Percentiles rank a stretch among this genome's conserved stretches.
Conservation (phyloP, 2,888 invertebrate genomes). For the Dusona sp. region DNA sequence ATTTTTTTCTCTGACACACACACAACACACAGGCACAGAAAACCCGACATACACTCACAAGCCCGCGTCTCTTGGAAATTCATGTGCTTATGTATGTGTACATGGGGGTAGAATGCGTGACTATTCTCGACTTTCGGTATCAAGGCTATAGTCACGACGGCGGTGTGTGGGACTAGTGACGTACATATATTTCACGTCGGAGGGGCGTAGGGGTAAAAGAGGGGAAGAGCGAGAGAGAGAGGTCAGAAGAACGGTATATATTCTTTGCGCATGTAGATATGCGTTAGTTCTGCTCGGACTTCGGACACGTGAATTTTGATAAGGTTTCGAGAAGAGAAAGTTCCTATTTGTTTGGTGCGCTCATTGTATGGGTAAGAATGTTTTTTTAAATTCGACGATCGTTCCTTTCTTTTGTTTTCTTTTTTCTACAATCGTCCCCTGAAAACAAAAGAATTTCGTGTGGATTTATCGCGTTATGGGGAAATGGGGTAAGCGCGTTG, state of each 20-base stretch:
- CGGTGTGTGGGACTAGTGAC: constrained; percentile 49
- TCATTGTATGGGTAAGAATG: constrained; percentile 84
- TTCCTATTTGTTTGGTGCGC: constrained; percentile 84
- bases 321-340: constrained; percentile 78
- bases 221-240: constrained; percentile 52
- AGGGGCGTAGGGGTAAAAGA: background rate
- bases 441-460: constrained; percentile 5
- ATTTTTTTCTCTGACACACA: constrained; percentile 1
- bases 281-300: constrained; percentile 81
- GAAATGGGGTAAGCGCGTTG: constrained; percentile 14
- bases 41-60: background rate
- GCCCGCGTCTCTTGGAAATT: background rate
- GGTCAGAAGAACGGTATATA: constrained; percentile 76
- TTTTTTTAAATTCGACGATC: background rate
- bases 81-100: background rate
- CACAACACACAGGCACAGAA: background rate
- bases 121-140: constrained; percentile 27
- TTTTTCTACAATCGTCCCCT: background rate
- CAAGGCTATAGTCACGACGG: constrained; percentile 56
- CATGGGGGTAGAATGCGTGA: constrained; percentile 13
- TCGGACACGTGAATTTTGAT: constrained; percentile 78
- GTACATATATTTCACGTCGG: constrained; percentile 24
- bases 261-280: constrained; percentile 75
- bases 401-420: background rate
- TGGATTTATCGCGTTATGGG: background rate